Evolutionary conservation across 2,797 vertebrate genomes (phyloP).

Genomic region (Crocidura indochinensis): DNA sequence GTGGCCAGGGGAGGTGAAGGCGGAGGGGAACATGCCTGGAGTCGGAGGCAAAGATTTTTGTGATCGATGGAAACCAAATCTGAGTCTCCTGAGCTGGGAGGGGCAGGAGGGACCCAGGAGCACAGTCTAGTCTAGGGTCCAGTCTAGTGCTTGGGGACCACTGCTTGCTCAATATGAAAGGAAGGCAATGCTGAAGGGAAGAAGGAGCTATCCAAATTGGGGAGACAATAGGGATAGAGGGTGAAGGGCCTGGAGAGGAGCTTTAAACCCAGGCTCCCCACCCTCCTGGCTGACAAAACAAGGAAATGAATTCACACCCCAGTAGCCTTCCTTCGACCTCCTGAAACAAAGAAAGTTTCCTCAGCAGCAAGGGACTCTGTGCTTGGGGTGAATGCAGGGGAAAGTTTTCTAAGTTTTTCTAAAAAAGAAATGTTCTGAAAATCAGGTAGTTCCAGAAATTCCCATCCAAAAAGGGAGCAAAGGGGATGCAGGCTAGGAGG

Average conservation of each 20-base stretch:
- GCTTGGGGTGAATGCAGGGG: background rate
- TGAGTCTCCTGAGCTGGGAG: conserved; percentile 21
- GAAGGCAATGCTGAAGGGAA: background rate
- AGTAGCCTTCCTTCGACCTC: conserved; percentile 80
- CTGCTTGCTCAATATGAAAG: too few species aligned
- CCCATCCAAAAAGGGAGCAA: background rate
- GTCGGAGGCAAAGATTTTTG: conserved; percentile 69
- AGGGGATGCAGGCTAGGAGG: background rate
- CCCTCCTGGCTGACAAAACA: conserved; percentile 81
- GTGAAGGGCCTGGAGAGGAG: conserved; percentile 73
- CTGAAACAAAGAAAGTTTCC: conserved; percentile 85
- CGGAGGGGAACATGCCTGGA: background rate
- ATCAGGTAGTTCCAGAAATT: conserved; percentile 31
- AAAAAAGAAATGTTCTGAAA: conserved; percentile 64
- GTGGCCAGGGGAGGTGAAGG: conserved; percentile 34
- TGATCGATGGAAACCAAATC: background rate
- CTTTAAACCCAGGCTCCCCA: conserved; percentile 70
- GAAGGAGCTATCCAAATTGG: conserved; percentile 42
- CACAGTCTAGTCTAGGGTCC: background rate
- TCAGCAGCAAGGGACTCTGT: conserved; percentile 38
- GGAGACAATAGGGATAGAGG: conserved; percentile 64
- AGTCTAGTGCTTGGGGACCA: background rate
- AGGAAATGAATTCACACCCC: conserved; percentile 85
- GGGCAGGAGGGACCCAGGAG: too few species aligned
- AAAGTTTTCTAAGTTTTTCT: conserved; percentile 70